A percentile compares a stretch with the other conserved stretches of the same genome.
phyloP scores from a whole-genome alignment of 2,797 vertebrate species.

The Pelobates cultripes region DNA sequence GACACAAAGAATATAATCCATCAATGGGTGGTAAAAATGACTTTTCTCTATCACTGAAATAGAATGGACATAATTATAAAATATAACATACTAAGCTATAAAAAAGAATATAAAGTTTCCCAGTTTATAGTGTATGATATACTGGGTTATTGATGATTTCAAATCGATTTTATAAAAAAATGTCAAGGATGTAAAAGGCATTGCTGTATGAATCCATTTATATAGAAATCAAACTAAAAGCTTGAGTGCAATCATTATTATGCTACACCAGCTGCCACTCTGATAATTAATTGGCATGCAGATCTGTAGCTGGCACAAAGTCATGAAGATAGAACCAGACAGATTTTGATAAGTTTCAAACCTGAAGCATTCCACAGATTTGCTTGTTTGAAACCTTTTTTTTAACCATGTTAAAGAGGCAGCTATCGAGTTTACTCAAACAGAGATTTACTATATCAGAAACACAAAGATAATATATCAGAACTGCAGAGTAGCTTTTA shows the following conservation, averaged over 20 bases:
- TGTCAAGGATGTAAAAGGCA: neutral
- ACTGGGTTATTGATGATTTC: neutral
- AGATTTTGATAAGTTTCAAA: conserved; percentile 38
- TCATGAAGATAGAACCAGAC: neutral
- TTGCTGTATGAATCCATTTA: neutral
- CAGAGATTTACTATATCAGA: neutral
- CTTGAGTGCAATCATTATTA: conserved; percentile 20
- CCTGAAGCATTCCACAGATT: conserved; percentile 4
- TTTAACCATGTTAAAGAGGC: conserved; percentile 3
- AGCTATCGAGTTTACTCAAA: neutral
- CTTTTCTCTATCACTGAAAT: conserved; percentile 12
- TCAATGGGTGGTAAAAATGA: conserved; percentile 23
- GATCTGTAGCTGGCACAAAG: neutral
- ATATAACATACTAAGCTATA: neutral
- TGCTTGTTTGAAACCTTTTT: neutral
- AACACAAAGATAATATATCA: neutral
- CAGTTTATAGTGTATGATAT: neutral
- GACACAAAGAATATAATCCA: conserved; percentile 18
- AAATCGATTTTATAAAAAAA: neutral
- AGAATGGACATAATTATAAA: neutral
- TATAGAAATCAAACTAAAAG: conserved; percentile 12
- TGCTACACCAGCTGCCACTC: conserved; percentile 31
- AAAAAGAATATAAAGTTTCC: neutral
- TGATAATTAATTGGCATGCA: conserved; percentile 7
- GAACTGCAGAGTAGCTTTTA: neutral